Evolutionary conservation across 2,888 invertebrate genomes (phyloP), one percentile per base, ranked within the genome.

Genomic region (Epistrophella euchroma): DNA sequence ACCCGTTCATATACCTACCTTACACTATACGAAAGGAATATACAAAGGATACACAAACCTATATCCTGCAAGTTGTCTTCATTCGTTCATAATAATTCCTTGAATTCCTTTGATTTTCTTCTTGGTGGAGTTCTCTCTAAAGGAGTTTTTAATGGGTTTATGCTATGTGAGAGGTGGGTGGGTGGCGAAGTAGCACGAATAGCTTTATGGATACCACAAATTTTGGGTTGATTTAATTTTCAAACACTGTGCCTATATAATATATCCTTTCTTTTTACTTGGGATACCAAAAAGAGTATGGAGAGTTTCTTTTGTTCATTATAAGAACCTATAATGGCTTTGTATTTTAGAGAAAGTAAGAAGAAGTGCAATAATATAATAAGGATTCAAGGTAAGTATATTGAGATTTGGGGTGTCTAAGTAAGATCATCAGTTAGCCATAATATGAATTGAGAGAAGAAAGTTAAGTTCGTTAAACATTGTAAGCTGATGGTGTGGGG

Each of bases 91-190:
- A 83, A 78, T 87, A 83, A 87, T 83, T 87, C 83, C 55, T 75
- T 62, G 78, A 83, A 87, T 87, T 87, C 87, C 87, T 87, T 87
- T 87, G 87, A 87, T 87, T 87, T 87, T 83, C 83, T 87, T 83
- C 74, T 87, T 79, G 75, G 71, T 58, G 83, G 68, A 55, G 50
- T 76, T 87, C 76, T 72, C 68, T 68, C 78, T 68, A 22, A 72
- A 79, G 78, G 72, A 83, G 83, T 87, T 82, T 79, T 50, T 66
- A 83, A 78, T 74, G 72, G 68, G 68, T 52, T 62, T 70, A 37
- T 66, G 43, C 37, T 13, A 40, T 11, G 75, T 22, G 1, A 55
- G 22, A 74, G 66, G 40, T 19, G 15, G 52, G 50, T 19, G 28
- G 56, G 15, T 13, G 19, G 19, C 0, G 19, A 4, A 58, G 75